A percentile compares a stretch with the other conserved stretches of the same genome.
phyloP scores from a whole-genome alignment of 2,797 vertebrate genomes.

The Choloepus didactylus region DNA sequence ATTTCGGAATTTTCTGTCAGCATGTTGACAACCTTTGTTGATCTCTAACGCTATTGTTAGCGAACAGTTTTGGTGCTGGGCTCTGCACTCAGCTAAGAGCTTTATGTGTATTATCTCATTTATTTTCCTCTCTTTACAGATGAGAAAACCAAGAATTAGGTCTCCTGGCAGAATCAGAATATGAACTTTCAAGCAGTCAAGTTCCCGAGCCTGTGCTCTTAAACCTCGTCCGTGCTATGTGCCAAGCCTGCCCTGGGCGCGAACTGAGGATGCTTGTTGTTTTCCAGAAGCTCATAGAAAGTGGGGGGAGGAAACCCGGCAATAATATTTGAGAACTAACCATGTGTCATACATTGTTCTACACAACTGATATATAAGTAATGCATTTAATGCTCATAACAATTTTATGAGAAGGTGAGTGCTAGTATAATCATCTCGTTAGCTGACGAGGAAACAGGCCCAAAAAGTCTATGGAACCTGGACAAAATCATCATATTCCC shows the following conservation, averaged over 20 bases:
- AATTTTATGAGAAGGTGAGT: neutral
- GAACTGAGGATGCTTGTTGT: neutral
- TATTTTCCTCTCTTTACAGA: conserved; percentile 17
- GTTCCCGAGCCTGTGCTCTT: neutral
- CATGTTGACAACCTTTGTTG: neutral
- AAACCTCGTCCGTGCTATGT: neutral
- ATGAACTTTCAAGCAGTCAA: neutral
- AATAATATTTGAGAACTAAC: neutral
- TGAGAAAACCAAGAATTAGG: neutral
- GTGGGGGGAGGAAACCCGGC: neutral
- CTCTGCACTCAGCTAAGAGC: neutral
- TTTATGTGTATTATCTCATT: neutral
- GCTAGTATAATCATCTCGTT: neutral
- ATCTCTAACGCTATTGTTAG: neutral
- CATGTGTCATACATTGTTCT: neutral
- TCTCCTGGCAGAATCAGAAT: neutral
- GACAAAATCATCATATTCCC: neutral
- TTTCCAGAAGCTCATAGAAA: neutral
- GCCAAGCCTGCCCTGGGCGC: neutral
- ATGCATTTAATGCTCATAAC: neutral
- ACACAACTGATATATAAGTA: neutral
- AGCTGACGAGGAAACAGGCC: neutral
- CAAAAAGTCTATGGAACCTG: neutral
- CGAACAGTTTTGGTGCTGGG: neutral
- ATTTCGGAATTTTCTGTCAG: neutral